Conservation (phyloP, 2,888 invertebrate genomes). For the Cosmopolites sordidus region DNA sequence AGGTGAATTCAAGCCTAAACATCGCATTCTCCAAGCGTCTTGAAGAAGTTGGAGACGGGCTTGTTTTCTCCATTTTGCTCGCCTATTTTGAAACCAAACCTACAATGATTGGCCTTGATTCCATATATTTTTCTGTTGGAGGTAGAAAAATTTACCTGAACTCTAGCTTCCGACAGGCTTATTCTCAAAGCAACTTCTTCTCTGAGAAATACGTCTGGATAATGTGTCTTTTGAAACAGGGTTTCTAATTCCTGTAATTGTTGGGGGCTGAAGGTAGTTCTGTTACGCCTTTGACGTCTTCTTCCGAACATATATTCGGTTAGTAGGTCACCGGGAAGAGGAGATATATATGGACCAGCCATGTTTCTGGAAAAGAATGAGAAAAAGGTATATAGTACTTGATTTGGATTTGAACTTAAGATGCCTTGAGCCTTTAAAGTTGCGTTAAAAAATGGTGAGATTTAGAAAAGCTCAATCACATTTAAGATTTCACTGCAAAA, state of each 20-base stretch:
- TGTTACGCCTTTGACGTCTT: constrained; percentile 80
- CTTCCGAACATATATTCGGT: constrained; percentile 92
- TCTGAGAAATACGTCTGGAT: constrained; percentile 83
- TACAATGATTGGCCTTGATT: constrained; percentile 38
- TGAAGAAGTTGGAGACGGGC: constrained; percentile 80
- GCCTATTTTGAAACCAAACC: constrained; percentile 90
- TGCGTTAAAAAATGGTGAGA: no score
- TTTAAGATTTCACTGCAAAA: no score
- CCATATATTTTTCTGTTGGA: no score
- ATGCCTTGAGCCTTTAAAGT: no score
- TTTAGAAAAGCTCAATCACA: no score
- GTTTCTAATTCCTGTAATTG: constrained; percentile 88
- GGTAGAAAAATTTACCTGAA: constrained; percentile 66
- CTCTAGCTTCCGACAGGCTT: constrained; percentile 86
- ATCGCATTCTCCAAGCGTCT: constrained; percentile 88
- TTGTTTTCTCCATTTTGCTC: constrained; percentile 89
- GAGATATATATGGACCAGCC: constrained; percentile 84
- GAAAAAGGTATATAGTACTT: no score
- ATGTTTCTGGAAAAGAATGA: constrained; percentile 50
- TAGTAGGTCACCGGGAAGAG: constrained; percentile 79
- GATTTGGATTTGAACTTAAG: no score
- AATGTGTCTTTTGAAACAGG: constrained; percentile 90
- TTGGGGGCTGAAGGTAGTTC: constrained; percentile 92
- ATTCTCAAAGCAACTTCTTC: constrained; percentile 90
- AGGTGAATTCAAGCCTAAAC: constrained; percentile 59